These are phyloP conservation scores for Pterostichus niger DNA, from an alignment of 2,888 invertebrate genomes.

Conservation along the genomic window DNA sequence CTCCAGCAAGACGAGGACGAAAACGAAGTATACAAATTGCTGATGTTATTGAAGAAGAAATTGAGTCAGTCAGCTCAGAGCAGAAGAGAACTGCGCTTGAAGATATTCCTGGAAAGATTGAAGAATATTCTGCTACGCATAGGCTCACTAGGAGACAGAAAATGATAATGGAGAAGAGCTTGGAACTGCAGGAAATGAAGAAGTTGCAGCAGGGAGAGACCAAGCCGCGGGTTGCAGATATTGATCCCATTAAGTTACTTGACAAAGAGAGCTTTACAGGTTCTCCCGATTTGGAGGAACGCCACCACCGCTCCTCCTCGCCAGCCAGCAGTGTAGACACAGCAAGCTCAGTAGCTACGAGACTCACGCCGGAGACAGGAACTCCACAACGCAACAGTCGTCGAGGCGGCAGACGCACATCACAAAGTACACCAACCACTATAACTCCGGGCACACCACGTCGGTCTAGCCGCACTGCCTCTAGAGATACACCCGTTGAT, in stretches of 20 bases:
- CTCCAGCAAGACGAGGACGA: slow-evolving; percentile 58
- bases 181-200: slow-evolving; percentile 68
- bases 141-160: slow-evolving; percentile 79
- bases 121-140: slow-evolving; percentile 70
- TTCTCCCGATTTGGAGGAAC: slow-evolving; percentile 73
- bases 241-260: slow-evolving; percentile 78
- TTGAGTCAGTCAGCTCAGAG: not conserved
- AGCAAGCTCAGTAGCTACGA: slow-evolving; percentile 69
- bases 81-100: slow-evolving; percentile 62
- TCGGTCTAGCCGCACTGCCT: slow-evolving; percentile 14
- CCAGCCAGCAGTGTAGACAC: slow-evolving; percentile 70
- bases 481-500: slow-evolving; percentile 6
- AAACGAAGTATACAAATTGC: slow-evolving; percentile 46
- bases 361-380: slow-evolving; percentile 70
- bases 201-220: slow-evolving; percentile 56
- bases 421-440: slow-evolving; percentile 2
- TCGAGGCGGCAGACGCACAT: not conserved
- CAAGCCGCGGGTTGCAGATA: slow-evolving; percentile 75
- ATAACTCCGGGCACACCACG: slow-evolving; percentile 23
- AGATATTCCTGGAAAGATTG: slow-evolving; percentile 68
- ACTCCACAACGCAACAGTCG: slow-evolving; percentile 30
- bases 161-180: slow-evolving; percentile 75
- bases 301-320: slow-evolving; percentile 70
- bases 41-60: slow-evolving; percentile 11
- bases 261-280: slow-evolving; percentile 78